phyloP scores from a whole-genome alignment of 1,140 invertebrate species.

The Papilio glaucus region DNA sequence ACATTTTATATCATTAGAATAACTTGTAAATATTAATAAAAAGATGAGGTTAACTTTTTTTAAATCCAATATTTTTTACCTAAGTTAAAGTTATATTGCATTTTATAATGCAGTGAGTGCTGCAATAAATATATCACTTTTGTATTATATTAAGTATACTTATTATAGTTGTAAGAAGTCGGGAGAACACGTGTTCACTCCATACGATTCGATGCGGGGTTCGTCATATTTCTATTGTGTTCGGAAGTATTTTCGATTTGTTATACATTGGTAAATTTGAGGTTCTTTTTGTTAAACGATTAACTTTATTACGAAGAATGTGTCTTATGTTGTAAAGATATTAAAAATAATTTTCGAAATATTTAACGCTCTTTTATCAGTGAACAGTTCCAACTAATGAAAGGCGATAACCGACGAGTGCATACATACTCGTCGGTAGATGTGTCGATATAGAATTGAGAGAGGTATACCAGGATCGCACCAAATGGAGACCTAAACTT shows the following conservation, averaged over 20 bases:
- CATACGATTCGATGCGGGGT: neutral
- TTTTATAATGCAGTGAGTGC: slow-evolving; percentile 26
- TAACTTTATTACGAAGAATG: slow-evolving; percentile 33
- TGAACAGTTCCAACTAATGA: too few species aligned
- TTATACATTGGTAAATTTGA: slow-evolving; percentile 10
- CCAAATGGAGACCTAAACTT: too few species aligned
- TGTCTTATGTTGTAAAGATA: slow-evolving; percentile 23
- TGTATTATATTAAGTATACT: slow-evolving; percentile 42
- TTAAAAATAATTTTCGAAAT: slow-evolving; percentile 34
- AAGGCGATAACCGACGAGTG: too few species aligned
- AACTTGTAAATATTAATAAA: slow-evolving; percentile 61
- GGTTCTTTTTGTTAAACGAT: slow-evolving; percentile 39
- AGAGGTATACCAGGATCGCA: too few species aligned
- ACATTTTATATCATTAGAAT: slow-evolving; percentile 32
- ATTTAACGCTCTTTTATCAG: neutral
- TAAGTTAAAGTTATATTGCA: slow-evolving; percentile 25
- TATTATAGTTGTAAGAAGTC: slow-evolving; percentile 31
- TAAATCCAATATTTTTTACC: slow-evolving; percentile 12
- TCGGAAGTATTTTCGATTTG: slow-evolving; percentile 29
- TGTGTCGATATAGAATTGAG: too few species aligned
- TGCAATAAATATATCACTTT: slow-evolving; percentile 32
- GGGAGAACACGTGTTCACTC: neutral
- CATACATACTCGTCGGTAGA: too few species aligned
- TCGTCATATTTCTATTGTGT: slow-evolving; percentile 10
- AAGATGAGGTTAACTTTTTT: neutral